phyloP scores from a whole-genome alignment of 2,113 vertebrate genomes.

The Carassius auratus region DNA sequence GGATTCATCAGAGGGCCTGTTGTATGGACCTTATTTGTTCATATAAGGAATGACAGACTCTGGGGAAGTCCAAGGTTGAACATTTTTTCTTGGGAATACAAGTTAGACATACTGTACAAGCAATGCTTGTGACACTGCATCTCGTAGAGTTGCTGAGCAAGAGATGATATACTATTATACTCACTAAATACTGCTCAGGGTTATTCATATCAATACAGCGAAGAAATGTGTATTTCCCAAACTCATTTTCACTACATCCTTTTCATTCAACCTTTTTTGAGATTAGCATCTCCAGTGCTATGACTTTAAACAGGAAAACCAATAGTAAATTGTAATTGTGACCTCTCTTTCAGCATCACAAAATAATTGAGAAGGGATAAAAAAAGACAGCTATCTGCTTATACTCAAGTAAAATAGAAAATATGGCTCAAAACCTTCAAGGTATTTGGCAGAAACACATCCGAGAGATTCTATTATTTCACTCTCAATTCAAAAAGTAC shows the following conservation, averaged over 20 bases:
- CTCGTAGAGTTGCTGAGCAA: constrained; percentile 56
- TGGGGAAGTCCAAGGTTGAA: not conserved
- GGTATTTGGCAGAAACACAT: not conserved
- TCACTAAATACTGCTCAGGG: constrained; percentile 77
- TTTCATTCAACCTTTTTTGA: constrained; percentile 49
- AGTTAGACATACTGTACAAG: constrained; percentile 39
- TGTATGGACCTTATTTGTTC: constrained; percentile 17
- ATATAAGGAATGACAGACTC: not conserved
- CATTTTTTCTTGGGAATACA: not conserved
- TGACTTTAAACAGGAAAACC: constrained; percentile 58
- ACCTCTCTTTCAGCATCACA: constrained; percentile 8
- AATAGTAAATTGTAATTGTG: constrained; percentile 2
- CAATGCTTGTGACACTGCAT: constrained; percentile 40
- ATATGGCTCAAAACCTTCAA: constrained; percentile 42
- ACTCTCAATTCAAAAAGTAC: constrained; percentile 24
- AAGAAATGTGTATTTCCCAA: constrained; percentile 52
- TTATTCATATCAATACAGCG: constrained; percentile 71
- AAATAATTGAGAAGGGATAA: not conserved
- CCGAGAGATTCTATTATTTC: not conserved
- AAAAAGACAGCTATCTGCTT: not conserved
- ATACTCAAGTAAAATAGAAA: constrained; percentile 5
- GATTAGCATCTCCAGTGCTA: constrained; percentile 70
- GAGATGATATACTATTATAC: constrained; percentile 56
- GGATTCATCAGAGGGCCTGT: not conserved
- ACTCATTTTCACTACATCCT: constrained; percentile 46